Percentiles rank a stretch among this genome's conserved stretches.
These are phyloP conservation scores for Coturnix japonica DNA, from an alignment of 2,113 vertebrate genomes.

Conservation along the genomic window DNA sequence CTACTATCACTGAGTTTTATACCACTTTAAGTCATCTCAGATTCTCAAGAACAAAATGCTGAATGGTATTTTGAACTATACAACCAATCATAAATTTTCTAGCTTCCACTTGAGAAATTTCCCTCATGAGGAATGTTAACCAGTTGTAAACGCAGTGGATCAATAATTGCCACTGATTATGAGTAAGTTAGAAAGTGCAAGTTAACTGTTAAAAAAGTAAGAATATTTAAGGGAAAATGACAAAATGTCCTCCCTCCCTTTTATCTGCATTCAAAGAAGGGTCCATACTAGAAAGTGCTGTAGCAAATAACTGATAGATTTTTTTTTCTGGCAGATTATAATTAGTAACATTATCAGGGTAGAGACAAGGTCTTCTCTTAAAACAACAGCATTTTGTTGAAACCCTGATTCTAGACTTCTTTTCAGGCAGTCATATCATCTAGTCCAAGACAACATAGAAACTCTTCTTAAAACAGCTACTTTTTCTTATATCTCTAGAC, in stretches of 20 bases:
- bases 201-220: background rate
- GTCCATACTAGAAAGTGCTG: background rate
- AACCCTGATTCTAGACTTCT: background rate
- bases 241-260: background rate
- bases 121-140: slow-evolving; percentile 18
- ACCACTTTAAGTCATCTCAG: slow-evolving; percentile 22
- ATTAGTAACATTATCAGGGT: background rate
- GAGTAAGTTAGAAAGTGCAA: background rate
- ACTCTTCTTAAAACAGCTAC: background rate
- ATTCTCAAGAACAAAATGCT: slow-evolving; percentile 17
- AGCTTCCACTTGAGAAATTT: slow-evolving; percentile 33
- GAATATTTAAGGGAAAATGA: background rate
- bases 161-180: background rate
- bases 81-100: slow-evolving; percentile 47
- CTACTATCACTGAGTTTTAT: slow-evolving; percentile 26
- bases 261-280: background rate
- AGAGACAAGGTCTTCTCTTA: background rate
- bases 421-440: background rate
- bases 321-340: background rate
- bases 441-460: background rate
- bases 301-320: background rate
- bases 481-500: background rate
- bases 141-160: background rate
- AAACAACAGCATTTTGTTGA: background rate
- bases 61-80: slow-evolving; percentile 18